Percentiles rank a stretch among this genome's conserved stretches.
Evolutionary conservation across 2,797 vertebrate genomes (phyloP).

Genomic region (Sebastes taczanowskii): DNA sequence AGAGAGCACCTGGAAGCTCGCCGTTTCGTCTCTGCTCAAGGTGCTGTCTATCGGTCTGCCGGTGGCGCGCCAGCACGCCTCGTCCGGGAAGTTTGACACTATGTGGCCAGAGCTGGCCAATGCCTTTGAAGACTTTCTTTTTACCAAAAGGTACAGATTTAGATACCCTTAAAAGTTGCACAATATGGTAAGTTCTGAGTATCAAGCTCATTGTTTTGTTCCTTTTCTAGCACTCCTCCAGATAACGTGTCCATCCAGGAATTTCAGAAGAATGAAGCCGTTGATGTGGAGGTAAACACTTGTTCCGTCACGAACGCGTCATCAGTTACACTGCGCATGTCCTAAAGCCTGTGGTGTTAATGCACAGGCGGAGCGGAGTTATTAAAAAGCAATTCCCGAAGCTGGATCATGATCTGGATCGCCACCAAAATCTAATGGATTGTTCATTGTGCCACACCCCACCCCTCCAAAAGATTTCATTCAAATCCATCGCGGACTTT

Average conservation of each 20-base stretch:
- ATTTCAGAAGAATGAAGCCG: conserved; percentile 97
- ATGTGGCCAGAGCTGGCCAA: conserved; percentile 98
- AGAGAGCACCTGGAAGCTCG: conserved; percentile 98
- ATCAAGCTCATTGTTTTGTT: not conserved
- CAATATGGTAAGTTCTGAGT: not conserved
- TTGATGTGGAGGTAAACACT: conserved; percentile 94
- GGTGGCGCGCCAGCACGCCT: conserved; percentile 95
- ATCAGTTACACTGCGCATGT: too few species aligned
- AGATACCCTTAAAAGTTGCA: too few species aligned
- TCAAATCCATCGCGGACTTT: too few species aligned
- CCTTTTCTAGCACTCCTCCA: conserved; percentile 87
- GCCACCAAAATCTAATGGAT: too few species aligned
- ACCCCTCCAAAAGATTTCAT: too few species aligned
- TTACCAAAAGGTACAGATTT: conserved; percentile 92
- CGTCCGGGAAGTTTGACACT: conserved; percentile 94
- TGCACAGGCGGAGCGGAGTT: too few species aligned
- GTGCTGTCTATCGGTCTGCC: conserved; percentile 96
- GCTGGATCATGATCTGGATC: too few species aligned
- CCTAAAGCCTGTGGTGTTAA: too few species aligned
- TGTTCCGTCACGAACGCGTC: not conserved
- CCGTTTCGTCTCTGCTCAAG: conserved; percentile 94
- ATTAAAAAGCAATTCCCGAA: too few species aligned
- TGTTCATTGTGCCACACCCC: too few species aligned
- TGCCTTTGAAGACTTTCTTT: conserved; percentile 97
- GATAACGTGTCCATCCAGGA: conserved; percentile 99